A percentile compares a stretch with the other conserved stretches of the same genome.
Evolutionary conservation across 2,888 invertebrate species (phyloP).

Genomic region (Steinernema scapterisci): DNA sequence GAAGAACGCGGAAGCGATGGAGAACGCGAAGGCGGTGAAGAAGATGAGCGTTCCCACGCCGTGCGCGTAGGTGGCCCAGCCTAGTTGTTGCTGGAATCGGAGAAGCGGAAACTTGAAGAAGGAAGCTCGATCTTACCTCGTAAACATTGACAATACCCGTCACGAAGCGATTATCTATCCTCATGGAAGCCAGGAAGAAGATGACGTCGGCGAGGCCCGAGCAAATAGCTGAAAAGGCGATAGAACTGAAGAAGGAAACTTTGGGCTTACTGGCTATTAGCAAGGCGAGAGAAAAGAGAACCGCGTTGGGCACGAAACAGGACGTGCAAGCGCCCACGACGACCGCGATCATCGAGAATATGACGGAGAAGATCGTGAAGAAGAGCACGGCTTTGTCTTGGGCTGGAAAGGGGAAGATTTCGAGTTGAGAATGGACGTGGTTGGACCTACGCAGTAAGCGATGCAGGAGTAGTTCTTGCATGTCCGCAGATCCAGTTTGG

Average conservation of each 20-base stretch:
- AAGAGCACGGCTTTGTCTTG: constrained; percentile 53
- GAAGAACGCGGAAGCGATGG: neutral
- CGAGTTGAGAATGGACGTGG: neutral
- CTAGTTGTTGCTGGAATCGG: constrained; percentile 53
- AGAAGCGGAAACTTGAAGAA: too few relatives aligned
- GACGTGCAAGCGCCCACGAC: constrained; percentile 50
- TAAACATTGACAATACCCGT: constrained; percentile 33
- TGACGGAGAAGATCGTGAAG: constrained; percentile 44
- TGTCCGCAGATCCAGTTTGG: constrained; percentile 40
- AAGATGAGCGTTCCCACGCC: constrained; percentile 47
- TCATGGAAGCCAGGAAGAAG: constrained; percentile 62
- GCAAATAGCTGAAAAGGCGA: constrained; percentile 51
- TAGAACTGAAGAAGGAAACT: neutral
- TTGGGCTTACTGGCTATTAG: constrained; percentile 45
- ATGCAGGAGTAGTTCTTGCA: constrained; percentile 46
- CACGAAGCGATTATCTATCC: constrained; percentile 54
- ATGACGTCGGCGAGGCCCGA: constrained; percentile 61
- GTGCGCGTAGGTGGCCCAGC: constrained; percentile 55
- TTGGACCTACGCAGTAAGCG: constrained; percentile 32
- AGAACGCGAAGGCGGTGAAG: constrained; percentile 44
- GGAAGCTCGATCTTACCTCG: neutral
- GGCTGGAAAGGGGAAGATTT: constrained; percentile 40
- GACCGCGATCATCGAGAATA: constrained; percentile 48
- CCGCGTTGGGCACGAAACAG: constrained; percentile 49
- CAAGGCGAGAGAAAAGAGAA: constrained; percentile 48